Evolutionary conservation across 2,113 vertebrate genomes (phyloP).

Genomic region (Physeter macrocephalus): DNA sequence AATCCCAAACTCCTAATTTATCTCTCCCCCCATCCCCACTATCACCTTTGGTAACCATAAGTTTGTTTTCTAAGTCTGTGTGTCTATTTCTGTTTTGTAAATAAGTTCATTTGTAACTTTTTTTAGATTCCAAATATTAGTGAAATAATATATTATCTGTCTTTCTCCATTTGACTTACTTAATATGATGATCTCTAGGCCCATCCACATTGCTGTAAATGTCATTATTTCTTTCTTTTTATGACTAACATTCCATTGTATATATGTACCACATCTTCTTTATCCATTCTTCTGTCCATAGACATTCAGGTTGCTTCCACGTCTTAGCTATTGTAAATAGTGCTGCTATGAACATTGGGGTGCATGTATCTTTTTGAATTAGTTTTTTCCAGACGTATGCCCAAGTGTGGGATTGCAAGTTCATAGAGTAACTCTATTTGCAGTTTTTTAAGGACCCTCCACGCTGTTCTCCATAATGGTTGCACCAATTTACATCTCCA

Average conservation of each 20-base stretch:
- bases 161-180: background rate
- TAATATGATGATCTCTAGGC: background rate
- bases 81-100: background rate
- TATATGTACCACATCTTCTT: fast-evolving
- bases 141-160: fast-evolving
- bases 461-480: background rate
- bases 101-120: background rate
- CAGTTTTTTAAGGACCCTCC: background rate
- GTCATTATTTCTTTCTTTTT: fast-evolving
- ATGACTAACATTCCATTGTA: fast-evolving
- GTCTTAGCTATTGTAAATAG: background rate
- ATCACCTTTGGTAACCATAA: background rate
- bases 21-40: background rate
- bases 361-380: background rate
- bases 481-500: background rate
- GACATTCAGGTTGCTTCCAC: background rate
- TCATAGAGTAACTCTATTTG: background rate
- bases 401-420: background rate
- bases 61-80: background rate
- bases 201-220: background rate
- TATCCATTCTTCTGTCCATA: background rate
- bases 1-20: fast-evolving
- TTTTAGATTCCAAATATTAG: fast-evolving
- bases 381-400: background rate
- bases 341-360: background rate